A percentile compares a stretch with the other conserved stretches of the same genome.
Conservation (phyloP, 2,888 invertebrate genomes). For the Oxystoma pomonae region DNA sequence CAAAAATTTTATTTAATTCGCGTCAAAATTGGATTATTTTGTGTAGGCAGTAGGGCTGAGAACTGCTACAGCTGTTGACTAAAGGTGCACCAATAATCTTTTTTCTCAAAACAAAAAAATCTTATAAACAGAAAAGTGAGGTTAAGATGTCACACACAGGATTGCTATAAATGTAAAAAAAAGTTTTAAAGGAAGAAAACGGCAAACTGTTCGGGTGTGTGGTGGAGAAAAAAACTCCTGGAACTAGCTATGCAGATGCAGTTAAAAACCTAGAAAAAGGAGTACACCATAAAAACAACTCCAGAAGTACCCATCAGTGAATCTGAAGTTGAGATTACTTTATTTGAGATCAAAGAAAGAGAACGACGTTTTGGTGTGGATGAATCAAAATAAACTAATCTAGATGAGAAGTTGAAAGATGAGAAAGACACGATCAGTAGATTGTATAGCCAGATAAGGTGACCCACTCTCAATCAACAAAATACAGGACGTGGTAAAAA, state of each 20-base stretch:
- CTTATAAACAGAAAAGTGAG: neutral
- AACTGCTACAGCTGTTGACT: neutral
- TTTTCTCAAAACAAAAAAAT: neutral
- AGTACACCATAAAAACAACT: neutral
- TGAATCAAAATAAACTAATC: neutral
- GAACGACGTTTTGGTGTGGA: neutral
- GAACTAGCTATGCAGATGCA: constrained; percentile 3
- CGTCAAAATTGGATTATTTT: neutral
- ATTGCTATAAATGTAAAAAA: neutral
- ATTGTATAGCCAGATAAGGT: neutral
- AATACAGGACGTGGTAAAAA: no score
- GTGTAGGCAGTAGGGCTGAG: neutral
- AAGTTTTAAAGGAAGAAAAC: neutral
- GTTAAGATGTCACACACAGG: neutral
- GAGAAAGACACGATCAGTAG: neutral
- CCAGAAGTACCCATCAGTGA: neutral
- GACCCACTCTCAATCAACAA: no score
- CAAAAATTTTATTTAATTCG: no score
- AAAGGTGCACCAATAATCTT: neutral
- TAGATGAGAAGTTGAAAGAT: constrained; percentile 1
- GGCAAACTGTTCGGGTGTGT: neutral
- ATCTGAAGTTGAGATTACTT: neutral
- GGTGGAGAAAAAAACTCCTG: neutral
- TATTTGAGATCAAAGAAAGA: neutral
- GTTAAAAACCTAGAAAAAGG: neutral